Evolutionary conservation across 1,140 invertebrate genomes (phyloP).

Genomic region (Solenopsis invicta): DNA sequence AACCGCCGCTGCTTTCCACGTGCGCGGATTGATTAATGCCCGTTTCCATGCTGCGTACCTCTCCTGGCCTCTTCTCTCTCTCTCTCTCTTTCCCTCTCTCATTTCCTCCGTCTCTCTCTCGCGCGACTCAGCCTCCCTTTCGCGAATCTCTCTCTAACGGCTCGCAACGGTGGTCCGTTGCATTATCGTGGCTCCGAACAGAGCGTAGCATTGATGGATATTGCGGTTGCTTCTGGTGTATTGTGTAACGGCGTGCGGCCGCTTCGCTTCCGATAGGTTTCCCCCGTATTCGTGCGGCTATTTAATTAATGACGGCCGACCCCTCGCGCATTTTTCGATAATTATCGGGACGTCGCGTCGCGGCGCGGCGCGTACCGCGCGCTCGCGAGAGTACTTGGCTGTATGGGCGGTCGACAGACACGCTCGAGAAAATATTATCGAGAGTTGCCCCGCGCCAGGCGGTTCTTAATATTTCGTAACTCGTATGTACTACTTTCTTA

Average conservation of each 20-base stretch:
- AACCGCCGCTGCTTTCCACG: constrained; percentile 68
- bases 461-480: constrained; percentile 43
- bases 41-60: constrained; percentile 71
- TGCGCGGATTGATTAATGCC: constrained; percentile 77
- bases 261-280: constrained; percentile 69
- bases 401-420: constrained; percentile 48
- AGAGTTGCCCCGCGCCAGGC: constrained; percentile 38
- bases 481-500: constrained; percentile 23
- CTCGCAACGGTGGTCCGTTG: constrained; percentile 73
- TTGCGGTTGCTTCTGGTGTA: constrained; percentile 74
- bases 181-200: constrained; percentile 73
- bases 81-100: constrained; percentile 5
- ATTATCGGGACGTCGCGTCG: constrained; percentile 64
- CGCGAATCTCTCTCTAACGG: constrained; percentile 67
- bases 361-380: constrained; percentile 17
- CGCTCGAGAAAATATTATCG: constrained; percentile 62
- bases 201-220: constrained; percentile 76
- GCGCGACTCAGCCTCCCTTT: constrained; percentile 42
- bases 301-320: constrained; percentile 68
- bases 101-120: neutral
- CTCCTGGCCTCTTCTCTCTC: constrained; percentile 35
- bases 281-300: constrained; percentile 31
- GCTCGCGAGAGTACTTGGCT: constrained; percentile 47
- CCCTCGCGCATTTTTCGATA: constrained; percentile 67
- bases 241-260: constrained; percentile 68